Percentiles rank a stretch among this genome's conserved stretches.
phyloP scores from a whole-genome alignment of 2,797 vertebrate species.

The Onychomys leucogaster region DNA sequence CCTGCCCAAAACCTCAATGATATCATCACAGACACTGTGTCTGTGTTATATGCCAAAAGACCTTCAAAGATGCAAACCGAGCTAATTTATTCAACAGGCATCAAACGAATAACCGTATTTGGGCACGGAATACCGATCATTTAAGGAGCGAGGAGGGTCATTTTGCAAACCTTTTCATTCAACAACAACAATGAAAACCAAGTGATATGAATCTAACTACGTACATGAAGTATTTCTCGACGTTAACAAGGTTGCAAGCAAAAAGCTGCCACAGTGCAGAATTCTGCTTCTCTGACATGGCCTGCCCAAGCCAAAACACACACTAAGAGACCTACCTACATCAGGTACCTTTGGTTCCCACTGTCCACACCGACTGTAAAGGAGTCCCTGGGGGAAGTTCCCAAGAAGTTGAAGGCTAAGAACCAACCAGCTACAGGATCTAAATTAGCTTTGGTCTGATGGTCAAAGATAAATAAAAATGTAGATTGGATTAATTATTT shows the following conservation, averaged over 20 bases:
- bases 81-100: neutral
- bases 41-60: conserved; percentile 52
- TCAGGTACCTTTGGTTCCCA: neutral
- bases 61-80: conserved; percentile 34
- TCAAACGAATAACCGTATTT: neutral
- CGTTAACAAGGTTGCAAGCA: neutral
- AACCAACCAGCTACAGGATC: neutral
- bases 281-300: conserved; percentile 47
- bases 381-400: neutral
- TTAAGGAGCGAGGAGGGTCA: neutral
- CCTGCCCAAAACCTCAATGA: neutral
- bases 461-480: neutral
- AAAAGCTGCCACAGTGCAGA: conserved; percentile 61
- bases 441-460: no score
- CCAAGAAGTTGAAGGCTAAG: neutral
- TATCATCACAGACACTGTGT: conserved; percentile 40
- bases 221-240: conserved; percentile 51
- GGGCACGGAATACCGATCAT: neutral
- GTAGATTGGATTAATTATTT: neutral
- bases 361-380: neutral
- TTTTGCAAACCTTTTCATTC: neutral
- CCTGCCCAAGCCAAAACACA: conserved; percentile 47
- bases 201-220: neutral
- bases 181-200: neutral
- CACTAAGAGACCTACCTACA: neutral